Evolutionary conservation across 2,113 vertebrate species (phyloP).

Genomic region (Rynchops niger): DNA sequence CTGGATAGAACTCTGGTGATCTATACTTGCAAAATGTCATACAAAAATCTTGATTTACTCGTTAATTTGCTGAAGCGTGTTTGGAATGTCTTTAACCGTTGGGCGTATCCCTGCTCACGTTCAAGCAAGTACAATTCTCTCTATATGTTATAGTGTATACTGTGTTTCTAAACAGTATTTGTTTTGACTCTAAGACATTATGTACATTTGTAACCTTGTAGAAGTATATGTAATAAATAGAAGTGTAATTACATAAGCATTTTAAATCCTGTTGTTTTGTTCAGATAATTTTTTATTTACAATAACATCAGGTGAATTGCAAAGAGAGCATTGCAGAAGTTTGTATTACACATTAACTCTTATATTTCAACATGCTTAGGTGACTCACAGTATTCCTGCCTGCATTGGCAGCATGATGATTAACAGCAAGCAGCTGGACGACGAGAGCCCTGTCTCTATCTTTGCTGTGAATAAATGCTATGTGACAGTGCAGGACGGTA

Average conservation of each 20-base stretch:
- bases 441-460: slow-evolving; percentile 61
- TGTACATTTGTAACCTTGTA: not conserved
- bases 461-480: slow-evolving; percentile 83
- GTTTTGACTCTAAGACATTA: not conserved
- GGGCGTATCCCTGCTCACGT: not conserved
- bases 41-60: not conserved
- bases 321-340: not conserved
- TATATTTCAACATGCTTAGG: slow-evolving; percentile 65
- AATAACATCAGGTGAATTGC: not conserved
- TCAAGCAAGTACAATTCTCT: not conserved
- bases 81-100: not conserved
- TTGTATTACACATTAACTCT: not conserved
- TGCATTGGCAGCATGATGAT: slow-evolving; percentile 82
- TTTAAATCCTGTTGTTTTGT: not conserved
- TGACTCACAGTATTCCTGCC: slow-evolving; percentile 85
- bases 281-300: not conserved
- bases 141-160: not conserved
- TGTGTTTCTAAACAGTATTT: not conserved
- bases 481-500: slow-evolving; percentile 79
- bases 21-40: not conserved
- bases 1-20: not conserved
- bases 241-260: not conserved
- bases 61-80: not conserved
- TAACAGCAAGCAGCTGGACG: slow-evolving; percentile 77
- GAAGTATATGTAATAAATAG: not conserved